phyloP scores from a whole-genome alignment of 2,797 vertebrate genomes.

The Hippopotamyrus pictus region DNA sequence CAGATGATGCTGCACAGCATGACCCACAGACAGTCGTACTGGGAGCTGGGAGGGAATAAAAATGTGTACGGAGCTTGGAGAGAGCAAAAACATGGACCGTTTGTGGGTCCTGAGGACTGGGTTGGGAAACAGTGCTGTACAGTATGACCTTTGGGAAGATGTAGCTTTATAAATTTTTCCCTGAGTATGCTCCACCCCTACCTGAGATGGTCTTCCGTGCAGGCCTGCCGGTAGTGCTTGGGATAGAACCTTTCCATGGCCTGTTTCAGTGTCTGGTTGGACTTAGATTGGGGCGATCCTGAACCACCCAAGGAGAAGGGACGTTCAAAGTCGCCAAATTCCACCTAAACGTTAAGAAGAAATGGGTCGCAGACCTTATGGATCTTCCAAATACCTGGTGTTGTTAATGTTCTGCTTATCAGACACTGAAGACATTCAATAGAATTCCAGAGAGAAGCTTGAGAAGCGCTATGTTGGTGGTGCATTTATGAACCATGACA shows the following conservation, averaged over 20 bases:
- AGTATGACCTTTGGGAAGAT: not conserved
- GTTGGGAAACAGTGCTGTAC: not conserved
- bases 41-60: not conserved
- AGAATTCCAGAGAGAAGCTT: not conserved
- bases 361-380: not conserved
- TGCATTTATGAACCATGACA: not conserved
- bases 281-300: constrained; percentile 72
- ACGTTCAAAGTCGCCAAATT: constrained; percentile 90
- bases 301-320: constrained; percentile 74
- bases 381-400: not conserved
- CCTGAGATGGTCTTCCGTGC: constrained; percentile 83
- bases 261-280: constrained; percentile 83
- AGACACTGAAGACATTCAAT: not conserved
- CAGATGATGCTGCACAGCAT: not conserved
- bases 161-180: not conserved
- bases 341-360: constrained; percentile 62
- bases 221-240: constrained; percentile 77
- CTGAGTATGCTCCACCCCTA: constrained; percentile 41
- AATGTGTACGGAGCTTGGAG: not conserved
- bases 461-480: not conserved
- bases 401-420: not conserved
- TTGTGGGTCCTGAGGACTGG: not conserved
- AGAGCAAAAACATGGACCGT: not conserved
- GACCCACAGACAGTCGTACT: not conserved
- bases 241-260: constrained; percentile 90